Evolutionary conservation across 2,888 invertebrate species (phyloP).

Genomic region (Pomacea canaliculata): DNA sequence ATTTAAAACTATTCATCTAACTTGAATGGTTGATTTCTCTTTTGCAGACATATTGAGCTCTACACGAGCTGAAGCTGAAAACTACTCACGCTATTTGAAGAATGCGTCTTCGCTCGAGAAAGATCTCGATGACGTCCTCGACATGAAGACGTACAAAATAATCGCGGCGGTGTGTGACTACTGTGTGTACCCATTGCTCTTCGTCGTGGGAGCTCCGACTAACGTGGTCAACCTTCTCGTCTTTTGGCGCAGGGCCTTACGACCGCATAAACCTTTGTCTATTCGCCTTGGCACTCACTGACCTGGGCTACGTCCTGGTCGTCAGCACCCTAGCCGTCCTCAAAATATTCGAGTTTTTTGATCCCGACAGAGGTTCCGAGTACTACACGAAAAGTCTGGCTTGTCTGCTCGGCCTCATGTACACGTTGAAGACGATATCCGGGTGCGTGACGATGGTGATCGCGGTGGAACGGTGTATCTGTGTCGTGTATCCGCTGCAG

Average conservation of each 20-base stretch:
- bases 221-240: slow-evolving; percentile 4
- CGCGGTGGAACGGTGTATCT: slow-evolving; percentile 16
- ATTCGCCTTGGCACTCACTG: neutral
- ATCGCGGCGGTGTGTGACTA: slow-evolving; percentile 6
- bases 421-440: slow-evolving; percentile 6
- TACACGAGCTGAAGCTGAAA: too few relatives aligned
- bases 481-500: slow-evolving; percentile 7
- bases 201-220: slow-evolving; percentile 1
- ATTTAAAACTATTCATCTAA: too few relatives aligned
- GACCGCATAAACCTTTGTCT: too few relatives aligned
- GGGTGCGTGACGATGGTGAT: slow-evolving; percentile 17
- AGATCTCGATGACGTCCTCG: slow-evolving; percentile 4
- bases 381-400: slow-evolving; percentile 10
- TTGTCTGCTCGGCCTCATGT: neutral
- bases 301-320: slow-evolving; percentile 6
- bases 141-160: neutral
- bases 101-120: neutral
- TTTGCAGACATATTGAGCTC: too few relatives aligned
- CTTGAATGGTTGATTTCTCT: too few relatives aligned
- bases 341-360: neutral
- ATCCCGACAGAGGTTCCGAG: neutral
- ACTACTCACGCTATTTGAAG: too few relatives aligned
- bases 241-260: slow-evolving; percentile 3
- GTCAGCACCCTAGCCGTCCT: neutral
- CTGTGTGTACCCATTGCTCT: slow-evolving; percentile 2